Percentiles rank a stretch among this genome's conserved stretches.
Evolutionary conservation across 2,797 vertebrate species (phyloP).

Genomic region (Mus caroli): DNA sequence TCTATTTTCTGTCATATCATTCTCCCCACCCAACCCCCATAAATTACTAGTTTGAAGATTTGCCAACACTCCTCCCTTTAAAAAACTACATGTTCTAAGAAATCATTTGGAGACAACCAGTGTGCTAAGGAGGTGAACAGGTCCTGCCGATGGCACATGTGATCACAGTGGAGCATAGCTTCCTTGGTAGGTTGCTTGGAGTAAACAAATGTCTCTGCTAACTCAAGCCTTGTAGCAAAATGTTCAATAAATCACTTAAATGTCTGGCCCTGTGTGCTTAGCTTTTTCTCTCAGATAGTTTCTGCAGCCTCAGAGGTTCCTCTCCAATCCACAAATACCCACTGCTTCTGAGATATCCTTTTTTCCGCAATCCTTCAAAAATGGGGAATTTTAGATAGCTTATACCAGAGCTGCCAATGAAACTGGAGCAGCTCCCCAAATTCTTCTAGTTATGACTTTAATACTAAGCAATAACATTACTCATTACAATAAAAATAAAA

Average conservation of each 20-base stretch:
- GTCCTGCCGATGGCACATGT: not conserved
- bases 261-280: not conserved
- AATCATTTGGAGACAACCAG: not conserved
- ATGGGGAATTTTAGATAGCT: not conserved
- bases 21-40: not conserved
- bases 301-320: not conserved
- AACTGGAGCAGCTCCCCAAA: not conserved
- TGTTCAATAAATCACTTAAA: not conserved
- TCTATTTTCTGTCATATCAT: not conserved
- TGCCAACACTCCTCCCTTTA: not conserved
- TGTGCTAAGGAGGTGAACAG: not conserved
- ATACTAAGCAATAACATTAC: not conserved
- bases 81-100: constrained; percentile 17
- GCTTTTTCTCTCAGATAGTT: not conserved
- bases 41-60: not conserved
- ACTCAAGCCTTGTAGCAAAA: not conserved
- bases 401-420: constrained; percentile 10
- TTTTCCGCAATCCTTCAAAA: constrained; percentile 27
- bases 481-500: constrained; percentile 17
- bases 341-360: not conserved
- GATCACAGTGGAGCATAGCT: not conserved
- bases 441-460: not conserved
- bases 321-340: not conserved
- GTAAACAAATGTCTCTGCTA: not conserved
- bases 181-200: not conserved